Evolutionary conservation across 1,140 invertebrate genomes (phyloP).

Genomic region (Holotrichia oblita): DNA sequence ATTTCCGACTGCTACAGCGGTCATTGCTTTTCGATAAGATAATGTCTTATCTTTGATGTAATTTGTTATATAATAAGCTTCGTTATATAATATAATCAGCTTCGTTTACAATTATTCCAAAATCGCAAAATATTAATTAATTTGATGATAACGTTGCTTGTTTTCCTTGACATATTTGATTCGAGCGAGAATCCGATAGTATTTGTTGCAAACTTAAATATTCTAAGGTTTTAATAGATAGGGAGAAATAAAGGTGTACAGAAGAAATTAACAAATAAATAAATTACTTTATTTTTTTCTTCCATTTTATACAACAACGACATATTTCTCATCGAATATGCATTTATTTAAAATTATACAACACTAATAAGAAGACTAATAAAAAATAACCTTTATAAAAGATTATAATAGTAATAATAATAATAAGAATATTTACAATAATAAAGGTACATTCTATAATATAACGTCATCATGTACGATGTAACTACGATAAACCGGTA

Average conservation of each 20-base stretch:
- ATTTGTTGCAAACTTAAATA: slow-evolving; percentile 25
- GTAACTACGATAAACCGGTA: not conserved
- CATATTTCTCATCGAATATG: not conserved
- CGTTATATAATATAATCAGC: too few relatives aligned
- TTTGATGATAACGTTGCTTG: too few relatives aligned
- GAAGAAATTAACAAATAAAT: slow-evolving; percentile 23
- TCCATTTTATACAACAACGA: slow-evolving; percentile 3
- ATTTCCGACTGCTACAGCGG: too few relatives aligned
- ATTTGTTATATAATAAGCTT: too few relatives aligned
- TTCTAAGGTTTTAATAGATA: not conserved
- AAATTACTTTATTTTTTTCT: slow-evolving; percentile 26
- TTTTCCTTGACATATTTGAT: too few relatives aligned
- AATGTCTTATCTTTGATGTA: too few relatives aligned
- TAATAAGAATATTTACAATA: not conserved
- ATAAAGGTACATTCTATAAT: not conserved
- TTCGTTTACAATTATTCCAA: too few relatives aligned
- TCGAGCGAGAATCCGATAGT: not conserved
- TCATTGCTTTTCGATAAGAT: too few relatives aligned
- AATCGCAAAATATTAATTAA: too few relatives aligned
- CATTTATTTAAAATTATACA: not conserved
- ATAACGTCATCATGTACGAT: not conserved
- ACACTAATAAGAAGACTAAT: slow-evolving; percentile 36
- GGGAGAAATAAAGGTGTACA: slow-evolving; percentile 13
- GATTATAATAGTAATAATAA: slow-evolving; percentile 36
- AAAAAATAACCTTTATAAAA: slow-evolving; percentile 44